phyloP scores from a whole-genome alignment of 2,888 invertebrate genomes.

The Lissocephala sabroskyi region DNA sequence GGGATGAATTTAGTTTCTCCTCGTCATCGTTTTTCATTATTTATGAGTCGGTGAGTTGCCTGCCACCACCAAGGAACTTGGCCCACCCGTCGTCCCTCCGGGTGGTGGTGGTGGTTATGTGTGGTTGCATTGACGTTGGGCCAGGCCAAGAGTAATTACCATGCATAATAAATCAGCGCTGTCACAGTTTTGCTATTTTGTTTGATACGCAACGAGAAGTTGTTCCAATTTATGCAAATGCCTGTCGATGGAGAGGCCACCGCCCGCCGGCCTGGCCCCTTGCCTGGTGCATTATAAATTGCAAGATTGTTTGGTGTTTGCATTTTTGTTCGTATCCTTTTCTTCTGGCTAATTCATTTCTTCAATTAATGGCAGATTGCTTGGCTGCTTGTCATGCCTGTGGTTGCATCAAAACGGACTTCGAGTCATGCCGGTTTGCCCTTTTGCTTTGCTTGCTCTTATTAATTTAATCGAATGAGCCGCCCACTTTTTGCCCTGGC shows the following conservation, averaged over 20 bases:
- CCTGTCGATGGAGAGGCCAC: conserved; percentile 19
- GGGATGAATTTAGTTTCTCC: conserved; percentile 17
- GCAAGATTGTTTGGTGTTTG: conserved; percentile 37
- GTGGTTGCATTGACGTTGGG: too few species aligned
- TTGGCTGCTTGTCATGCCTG: conserved; percentile 4
- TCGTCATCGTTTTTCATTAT: conserved; percentile 1
- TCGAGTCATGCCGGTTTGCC: too few species aligned
- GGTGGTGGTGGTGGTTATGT: too few species aligned
- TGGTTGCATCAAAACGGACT: neutral
- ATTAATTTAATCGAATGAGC: too few species aligned
- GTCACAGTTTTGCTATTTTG: conserved; percentile 56
- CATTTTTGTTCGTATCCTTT: neutral
- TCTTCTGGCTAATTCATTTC: neutral
- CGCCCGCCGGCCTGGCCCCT: neutral
- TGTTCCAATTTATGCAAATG: conserved; percentile 56
- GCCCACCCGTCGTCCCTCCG: too few species aligned
- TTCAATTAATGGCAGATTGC: too few species aligned
- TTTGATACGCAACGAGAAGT: conserved; percentile 31
- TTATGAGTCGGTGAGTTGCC: neutral
- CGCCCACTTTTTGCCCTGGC: too few species aligned
- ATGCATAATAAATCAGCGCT: conserved; percentile 57
- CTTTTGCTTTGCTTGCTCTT: too few species aligned
- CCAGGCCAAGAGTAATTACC: conserved; percentile 59
- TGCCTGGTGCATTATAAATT: conserved; percentile 50
- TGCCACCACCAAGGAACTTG: conserved; percentile 22